Evolutionary conservation across 2,113 vertebrate species (phyloP).

Genomic region (Paracanthobrama guichenoti): DNA sequence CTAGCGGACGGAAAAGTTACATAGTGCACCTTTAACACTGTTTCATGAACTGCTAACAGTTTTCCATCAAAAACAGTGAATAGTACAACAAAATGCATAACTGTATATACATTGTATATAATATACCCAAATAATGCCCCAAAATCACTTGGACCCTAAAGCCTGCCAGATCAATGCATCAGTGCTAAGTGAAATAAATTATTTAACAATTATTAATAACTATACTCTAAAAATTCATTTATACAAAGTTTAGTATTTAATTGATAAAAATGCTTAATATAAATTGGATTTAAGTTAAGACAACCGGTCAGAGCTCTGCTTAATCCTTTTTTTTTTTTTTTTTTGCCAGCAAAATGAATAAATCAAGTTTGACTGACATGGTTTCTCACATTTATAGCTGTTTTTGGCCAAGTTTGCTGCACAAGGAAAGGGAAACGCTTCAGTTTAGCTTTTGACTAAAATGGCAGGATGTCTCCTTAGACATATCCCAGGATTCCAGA

Average conservation of each 20-base stretch:
- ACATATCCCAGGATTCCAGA: conserved; percentile 34
- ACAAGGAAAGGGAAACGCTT: conserved; percentile 15
- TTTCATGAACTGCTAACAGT: neutral
- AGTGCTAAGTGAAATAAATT: neutral
- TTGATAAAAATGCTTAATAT: neutral
- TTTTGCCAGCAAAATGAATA: conserved; percentile 56
- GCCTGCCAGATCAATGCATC: neutral
- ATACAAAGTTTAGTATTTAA: neutral
- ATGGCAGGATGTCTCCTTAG: conserved; percentile 17
- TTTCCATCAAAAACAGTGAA: neutral
- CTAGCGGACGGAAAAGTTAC: too few relatives aligned
- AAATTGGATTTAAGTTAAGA: conserved; percentile 1
- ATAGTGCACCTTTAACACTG: too few relatives aligned
- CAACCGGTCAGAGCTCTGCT: neutral
- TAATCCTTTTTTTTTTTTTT: conserved; percentile 8
- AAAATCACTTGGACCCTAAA: neutral
- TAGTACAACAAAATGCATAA: neutral
- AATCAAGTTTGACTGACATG: conserved; percentile 64
- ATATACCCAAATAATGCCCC: neutral
- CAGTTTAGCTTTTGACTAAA: conserved; percentile 2
- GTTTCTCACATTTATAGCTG: conserved; percentile 75
- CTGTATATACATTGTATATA: neutral
- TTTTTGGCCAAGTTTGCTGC: conserved; percentile 62
- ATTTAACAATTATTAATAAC: neutral
- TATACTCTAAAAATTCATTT: neutral